phyloP scores from a whole-genome alignment of 2,888 invertebrate genomes.

The Diarsia rubi region DNA sequence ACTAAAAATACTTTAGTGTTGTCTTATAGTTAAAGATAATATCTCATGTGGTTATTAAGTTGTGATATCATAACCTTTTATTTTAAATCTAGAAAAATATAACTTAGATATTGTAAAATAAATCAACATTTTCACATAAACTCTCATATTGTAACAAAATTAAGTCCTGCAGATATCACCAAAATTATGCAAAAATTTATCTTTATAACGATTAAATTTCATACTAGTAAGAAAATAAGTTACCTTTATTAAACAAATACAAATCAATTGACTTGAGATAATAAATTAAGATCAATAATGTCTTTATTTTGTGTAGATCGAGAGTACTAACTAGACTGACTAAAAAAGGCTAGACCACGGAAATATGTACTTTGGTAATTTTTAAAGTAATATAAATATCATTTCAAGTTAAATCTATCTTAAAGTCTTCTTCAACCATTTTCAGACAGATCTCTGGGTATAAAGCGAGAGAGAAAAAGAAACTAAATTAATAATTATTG shows the following conservation, averaged over 20 bases:
- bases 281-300: constrained; percentile 17
- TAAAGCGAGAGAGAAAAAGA: constrained; percentile 12
- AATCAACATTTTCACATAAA: constrained; percentile 19
- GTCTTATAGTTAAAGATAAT: constrained; percentile 17
- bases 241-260: constrained; percentile 18
- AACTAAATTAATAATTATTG: not conserved
- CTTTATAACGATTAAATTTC: not conserved
- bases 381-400: not conserved
- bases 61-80: not conserved
- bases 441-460: constrained; percentile 38
- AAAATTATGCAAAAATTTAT: not conserved
- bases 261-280: not conserved
- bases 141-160: constrained; percentile 24
- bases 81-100: not conserved
- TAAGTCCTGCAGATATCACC: constrained; percentile 13
- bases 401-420: not conserved
- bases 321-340: constrained; percentile 14
- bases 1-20: constrained; percentile 32
- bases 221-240: constrained; percentile 14
- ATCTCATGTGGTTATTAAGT: constrained; percentile 3
- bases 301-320: not conserved
- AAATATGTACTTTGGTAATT: constrained; percentile 18
- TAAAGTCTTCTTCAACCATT: constrained; percentile 15
- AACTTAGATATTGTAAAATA: constrained; percentile 6
- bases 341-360: constrained; percentile 16